Evolutionary conservation across 2,113 vertebrate species (phyloP).

Genomic region (Malurus elegans): DNA sequence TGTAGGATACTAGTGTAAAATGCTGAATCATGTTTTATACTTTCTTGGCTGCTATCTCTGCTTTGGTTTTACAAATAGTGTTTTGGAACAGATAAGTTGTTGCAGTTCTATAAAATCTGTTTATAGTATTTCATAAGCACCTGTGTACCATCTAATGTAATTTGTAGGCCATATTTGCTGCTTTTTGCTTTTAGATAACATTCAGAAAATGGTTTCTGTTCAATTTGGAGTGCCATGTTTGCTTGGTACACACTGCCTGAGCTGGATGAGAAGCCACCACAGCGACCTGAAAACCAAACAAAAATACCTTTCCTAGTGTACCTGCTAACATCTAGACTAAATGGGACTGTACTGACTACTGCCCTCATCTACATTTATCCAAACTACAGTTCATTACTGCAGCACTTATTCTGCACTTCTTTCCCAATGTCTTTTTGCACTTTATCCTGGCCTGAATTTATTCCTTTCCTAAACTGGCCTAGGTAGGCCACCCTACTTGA

Average conservation of each 20-base stretch:
- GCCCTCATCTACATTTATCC: not conserved
- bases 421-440: not conserved
- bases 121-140: not conserved
- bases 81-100: not conserved
- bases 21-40: not conserved
- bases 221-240: not conserved
- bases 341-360: not conserved
- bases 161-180: not conserved
- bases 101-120: not conserved
- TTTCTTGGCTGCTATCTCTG: not conserved
- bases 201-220: not conserved
- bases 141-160: not conserved
- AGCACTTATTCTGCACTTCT: not conserved
- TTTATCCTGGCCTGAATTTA: not conserved
- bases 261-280: not conserved
- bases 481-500: not conserved
- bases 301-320: not conserved
- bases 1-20: not conserved
- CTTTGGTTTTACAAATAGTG: not conserved
- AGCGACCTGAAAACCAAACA: not conserved
- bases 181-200: not conserved
- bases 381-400: not conserved
- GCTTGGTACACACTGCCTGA: not conserved
- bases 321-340: not conserved
- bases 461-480: not conserved